Conservation (phyloP, 92 coral and sea anemone genomes). For the Paramuricea clavata region DNA sequence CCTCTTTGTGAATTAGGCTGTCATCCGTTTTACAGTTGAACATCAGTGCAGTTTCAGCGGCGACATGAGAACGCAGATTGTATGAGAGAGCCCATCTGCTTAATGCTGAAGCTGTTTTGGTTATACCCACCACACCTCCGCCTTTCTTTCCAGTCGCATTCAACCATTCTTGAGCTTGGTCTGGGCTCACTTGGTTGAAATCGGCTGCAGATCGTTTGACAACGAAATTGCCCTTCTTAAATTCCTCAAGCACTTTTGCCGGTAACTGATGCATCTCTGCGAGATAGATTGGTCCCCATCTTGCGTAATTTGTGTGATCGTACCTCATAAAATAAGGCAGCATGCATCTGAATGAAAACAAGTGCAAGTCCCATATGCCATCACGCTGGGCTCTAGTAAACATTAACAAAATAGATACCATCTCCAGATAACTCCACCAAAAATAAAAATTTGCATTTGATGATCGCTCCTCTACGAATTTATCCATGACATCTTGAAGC, state of each 20-base stretch:
- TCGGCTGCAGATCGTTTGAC: constrained; percentile 13
- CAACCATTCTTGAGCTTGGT: constrained; percentile 52
- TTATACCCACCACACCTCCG: constrained; percentile 72
- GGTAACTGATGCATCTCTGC: constrained; percentile 56
- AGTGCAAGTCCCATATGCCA: constrained; percentile 44
- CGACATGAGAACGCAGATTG: constrained; percentile 64
- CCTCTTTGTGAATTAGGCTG: constrained; percentile 12
- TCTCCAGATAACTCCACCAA: constrained; percentile 53
- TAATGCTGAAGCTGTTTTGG: constrained; percentile 71
- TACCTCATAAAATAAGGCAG: constrained; percentile 54
- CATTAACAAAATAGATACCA: constrained; percentile 37
- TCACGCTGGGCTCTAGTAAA: constrained; percentile 58
- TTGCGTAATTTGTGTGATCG: constrained; percentile 49
- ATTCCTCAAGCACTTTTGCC: constrained; percentile 16
- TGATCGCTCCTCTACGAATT: background rate
- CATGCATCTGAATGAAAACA: constrained; percentile 38
- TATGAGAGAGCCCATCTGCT: constrained; percentile 75
- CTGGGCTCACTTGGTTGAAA: constrained; percentile 52
- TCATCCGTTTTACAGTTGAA: constrained; percentile 16
- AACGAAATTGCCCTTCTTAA: constrained; percentile 34
- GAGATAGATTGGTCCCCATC: constrained; percentile 51
- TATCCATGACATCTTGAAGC: background rate
- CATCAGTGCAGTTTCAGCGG: constrained; percentile 46
- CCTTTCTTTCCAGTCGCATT: constrained; percentile 64
- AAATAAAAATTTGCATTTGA: constrained; percentile 22